Percentiles rank a stretch among this genome's conserved stretches.
These are phyloP conservation scores for Escarpia spicata DNA, from an alignment of 2,888 invertebrate species.

Conservation along the genomic window DNA sequence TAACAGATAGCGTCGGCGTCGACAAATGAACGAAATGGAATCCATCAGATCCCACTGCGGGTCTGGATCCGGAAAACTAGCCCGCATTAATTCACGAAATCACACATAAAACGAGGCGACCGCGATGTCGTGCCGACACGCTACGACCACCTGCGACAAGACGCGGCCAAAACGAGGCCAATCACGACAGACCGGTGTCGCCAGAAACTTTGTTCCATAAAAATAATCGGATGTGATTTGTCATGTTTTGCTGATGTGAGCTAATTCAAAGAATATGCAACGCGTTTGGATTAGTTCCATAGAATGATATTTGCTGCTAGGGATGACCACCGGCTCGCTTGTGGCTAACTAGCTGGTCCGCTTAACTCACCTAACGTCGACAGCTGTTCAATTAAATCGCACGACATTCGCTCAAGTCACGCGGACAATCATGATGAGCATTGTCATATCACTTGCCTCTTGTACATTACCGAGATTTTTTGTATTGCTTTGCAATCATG, in stretches of 20 bases:
- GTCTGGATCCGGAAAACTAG: neutral
- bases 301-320: neutral
- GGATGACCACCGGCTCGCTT: neutral
- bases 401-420: neutral
- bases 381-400: neutral
- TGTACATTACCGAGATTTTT: neutral
- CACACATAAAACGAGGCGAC: constrained; percentile 10
- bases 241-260: neutral
- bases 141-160: neutral
- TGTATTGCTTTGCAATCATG: neutral
- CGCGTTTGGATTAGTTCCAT: neutral
- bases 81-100: constrained; percentile 16
- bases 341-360: neutral
- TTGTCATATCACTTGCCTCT: neutral
- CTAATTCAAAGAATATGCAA: neutral
- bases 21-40: constrained; percentile 6
- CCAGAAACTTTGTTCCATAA: neutral
- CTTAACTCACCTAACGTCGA: neutral
- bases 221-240: neutral
- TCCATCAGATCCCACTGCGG: neutral
- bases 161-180: neutral
- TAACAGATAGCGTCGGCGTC: neutral
- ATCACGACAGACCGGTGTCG: neutral
- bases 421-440: neutral
- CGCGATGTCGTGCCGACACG: neutral